Base-by-base conservation (phyloP, 2,797 vertebrate species). In the Rhinoraja longicauda region DNA sequence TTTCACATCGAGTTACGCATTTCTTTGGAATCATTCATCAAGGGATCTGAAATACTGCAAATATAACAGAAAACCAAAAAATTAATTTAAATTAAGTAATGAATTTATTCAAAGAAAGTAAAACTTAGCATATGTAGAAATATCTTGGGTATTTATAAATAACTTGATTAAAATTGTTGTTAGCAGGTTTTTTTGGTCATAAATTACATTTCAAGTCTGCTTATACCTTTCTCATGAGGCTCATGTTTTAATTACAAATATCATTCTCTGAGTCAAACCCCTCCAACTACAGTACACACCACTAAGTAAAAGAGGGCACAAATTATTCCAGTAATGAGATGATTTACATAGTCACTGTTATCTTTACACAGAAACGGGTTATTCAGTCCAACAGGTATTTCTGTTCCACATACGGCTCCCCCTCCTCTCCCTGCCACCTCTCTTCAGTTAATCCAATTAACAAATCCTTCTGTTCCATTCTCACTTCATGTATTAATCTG, bases 111-210 rank as follows among this genome's bases (percentile, higher is more conserved):
- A 88, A 67, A 88, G 59, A 29, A 78, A 29, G 57, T 24, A 9
- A 36, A 67, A 67, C 17, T 36, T 88, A 19, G n/a, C 84, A 88
- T 67, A 67, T 88, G 45, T 88, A 64, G 59, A 64, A 62, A 64
- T 88, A 88, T 88, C 59, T 67, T 88, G 59, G n/a, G 62, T 88
- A 67, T 67, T 88, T 67, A 59, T 84, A 84, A 84, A 45, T 59
- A 84, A 62, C 53, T 59, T 84, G 81, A 84, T 88, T 88, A 88
- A 88, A 36, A 88, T 67, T 67, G 21, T 88, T 36, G 84, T 88
- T 62, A 88, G 59, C 62, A 88, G 29, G 88, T 36, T 88, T 19
- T 67, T 88, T 88, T 62, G 36, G 62, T 32, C 17, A n/a, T 86
- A 62, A 86, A 32, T 62, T 86, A 86, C 82, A 88, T 88, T 88